Evolutionary conservation across 2,113 vertebrate genomes (phyloP), one percentile per base, ranked within the genome.

Genomic region (Pitta sordida): DNA sequence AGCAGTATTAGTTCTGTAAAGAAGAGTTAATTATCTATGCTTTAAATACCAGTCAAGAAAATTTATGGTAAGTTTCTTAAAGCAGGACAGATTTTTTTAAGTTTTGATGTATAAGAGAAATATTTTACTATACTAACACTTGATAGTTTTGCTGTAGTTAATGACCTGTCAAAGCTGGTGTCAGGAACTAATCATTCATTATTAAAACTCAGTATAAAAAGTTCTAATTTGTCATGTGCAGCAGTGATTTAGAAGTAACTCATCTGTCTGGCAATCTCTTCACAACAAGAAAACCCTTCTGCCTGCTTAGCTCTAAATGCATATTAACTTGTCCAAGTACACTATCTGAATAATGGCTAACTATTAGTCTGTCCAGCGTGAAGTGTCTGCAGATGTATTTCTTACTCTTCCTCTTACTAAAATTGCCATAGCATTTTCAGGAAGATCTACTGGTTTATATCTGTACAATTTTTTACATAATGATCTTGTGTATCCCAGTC

Each of bases 11-110:
- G 89, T 95, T 60, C 12, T 84, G 26, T 92, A 86, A 95, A 93
- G 70, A 82, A 94, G 96, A 96, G 87, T 94, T 97, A 91, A 96
- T 97, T 96, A 95, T 86, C 94, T 95, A 12, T 95, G 69, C 67
- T 90, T 96, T 96, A 95, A 94, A 82, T 95, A 46, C 26, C 83
- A 95, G 85, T 85, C 86, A 32, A 90, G 91, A 91, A 86, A 95
- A 96, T 95, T 93, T 78, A 95, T 84, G 83, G 32, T 79, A 83
- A 58, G 13, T 80, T 83, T 84, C 48, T 96, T 52, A 41, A 96
- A 92, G 62, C 80, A 87, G 85, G 49, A 84, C 46, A 73, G 74
- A 71, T 76, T 94, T 96, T 91, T 55, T 75, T 32, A 73, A 88
- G 56, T 91, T 59, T 67, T 32, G 18, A 52, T 75, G 10, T 67